phyloP scores from a whole-genome alignment of 2,113 vertebrate genomes.

The Brachyistius frenatus region DNA sequence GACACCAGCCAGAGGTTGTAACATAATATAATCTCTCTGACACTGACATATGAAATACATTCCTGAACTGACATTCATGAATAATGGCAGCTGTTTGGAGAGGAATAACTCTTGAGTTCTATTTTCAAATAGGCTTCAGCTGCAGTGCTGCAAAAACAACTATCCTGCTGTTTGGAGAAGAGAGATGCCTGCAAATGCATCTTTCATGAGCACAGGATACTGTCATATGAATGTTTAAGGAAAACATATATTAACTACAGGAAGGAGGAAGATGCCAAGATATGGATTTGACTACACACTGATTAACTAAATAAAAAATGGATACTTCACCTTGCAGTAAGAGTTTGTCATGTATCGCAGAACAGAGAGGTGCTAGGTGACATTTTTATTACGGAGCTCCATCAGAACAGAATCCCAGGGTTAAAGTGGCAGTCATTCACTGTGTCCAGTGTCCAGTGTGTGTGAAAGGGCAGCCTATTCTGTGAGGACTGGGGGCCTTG shows the following conservation, averaged over 20 bases:
- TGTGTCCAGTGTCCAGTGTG: conserved; percentile 20
- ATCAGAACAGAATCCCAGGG: background rate
- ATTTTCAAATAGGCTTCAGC: conserved; percentile 75
- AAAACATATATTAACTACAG: conserved; percentile 14
- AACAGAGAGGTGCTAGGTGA: conserved; percentile 35
- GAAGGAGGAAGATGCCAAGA: background rate
- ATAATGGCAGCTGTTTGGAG: conserved; percentile 77
- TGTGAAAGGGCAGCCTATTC: conserved; percentile 34
- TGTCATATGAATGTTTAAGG: conserved; percentile 40
- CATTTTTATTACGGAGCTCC: conserved; percentile 26
- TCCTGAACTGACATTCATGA: conserved; percentile 75
- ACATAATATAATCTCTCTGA: conserved; percentile 76
- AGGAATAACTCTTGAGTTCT: conserved; percentile 67
- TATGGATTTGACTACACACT: conserved; percentile 3
- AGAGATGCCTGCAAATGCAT: conserved; percentile 45
- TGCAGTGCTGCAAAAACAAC: conserved; percentile 56
- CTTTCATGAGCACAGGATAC: conserved; percentile 45
- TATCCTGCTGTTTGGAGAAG: conserved; percentile 52
- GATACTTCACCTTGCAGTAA: conserved; percentile 25
- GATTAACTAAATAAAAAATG: conserved; percentile 19
- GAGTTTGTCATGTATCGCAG: conserved; percentile 49
- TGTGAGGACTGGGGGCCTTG: conserved; percentile 43
- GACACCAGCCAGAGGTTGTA: conserved; percentile 69
- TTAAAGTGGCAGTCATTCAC: conserved; percentile 29
- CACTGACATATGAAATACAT: conserved; percentile 76